Conservation (phyloP, 2,888 invertebrate genomes). For the Ecdyonurus torrentis region DNA sequence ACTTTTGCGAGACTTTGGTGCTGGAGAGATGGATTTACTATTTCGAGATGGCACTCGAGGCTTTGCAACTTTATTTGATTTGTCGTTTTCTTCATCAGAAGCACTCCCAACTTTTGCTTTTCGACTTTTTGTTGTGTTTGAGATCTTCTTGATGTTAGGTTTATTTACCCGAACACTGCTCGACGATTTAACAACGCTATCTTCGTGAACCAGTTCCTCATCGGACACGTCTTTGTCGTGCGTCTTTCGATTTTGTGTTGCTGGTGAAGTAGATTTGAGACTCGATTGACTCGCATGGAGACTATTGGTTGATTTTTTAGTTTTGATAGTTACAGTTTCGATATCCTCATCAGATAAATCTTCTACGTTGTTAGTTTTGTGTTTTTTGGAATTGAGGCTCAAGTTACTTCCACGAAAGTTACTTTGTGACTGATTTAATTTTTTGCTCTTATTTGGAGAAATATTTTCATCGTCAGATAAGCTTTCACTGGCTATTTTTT, state of each 20-base stretch:
- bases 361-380: too few relatives aligned
- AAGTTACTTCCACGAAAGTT: background rate
- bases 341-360: too few relatives aligned
- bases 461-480: background rate
- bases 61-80: background rate
- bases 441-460: background rate
- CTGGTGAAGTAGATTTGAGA: background rate
- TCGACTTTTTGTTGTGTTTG: background rate
- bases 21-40: background rate
- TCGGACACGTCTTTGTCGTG: background rate
- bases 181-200: background rate
- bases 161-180: background rate
- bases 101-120: background rate
- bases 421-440: background rate
- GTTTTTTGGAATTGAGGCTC: background rate
- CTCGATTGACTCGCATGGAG: background rate
- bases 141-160: background rate
- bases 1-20: background rate
- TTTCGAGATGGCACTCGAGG: background rate
- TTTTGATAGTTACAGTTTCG: too few relatives aligned
- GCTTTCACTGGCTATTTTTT: background rate
- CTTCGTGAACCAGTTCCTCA: background rate
- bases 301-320: background rate
- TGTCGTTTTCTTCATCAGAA: background rate
- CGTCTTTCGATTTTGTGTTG: background rate